Percentiles rank a stretch among this genome's conserved stretches.
Evolutionary conservation across 2,113 vertebrate species (phyloP).

Genomic region (Hippocampus barbouri): DNA sequence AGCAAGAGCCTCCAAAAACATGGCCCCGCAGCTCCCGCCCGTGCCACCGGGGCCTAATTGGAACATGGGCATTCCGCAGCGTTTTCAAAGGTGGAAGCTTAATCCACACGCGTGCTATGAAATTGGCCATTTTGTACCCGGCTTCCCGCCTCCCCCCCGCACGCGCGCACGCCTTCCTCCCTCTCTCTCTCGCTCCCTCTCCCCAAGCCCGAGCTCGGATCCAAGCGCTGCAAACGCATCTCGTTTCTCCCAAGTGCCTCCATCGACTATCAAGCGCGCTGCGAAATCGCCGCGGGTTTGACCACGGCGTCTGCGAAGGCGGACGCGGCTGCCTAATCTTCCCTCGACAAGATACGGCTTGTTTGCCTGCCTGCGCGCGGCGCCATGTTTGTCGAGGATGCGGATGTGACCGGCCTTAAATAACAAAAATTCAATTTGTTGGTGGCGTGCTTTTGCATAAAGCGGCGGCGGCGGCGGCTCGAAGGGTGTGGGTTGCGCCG

Average conservation of each 20-base stretch:
- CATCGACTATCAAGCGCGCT: slow-evolving; percentile 38
- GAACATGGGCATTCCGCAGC: slow-evolving; percentile 68
- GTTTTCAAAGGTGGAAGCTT: slow-evolving; percentile 68
- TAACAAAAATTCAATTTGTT: slow-evolving; percentile 57
- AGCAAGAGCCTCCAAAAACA: slow-evolving; percentile 62
- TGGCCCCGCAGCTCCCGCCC: slow-evolving; percentile 58
- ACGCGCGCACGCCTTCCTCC: slow-evolving; percentile 24
- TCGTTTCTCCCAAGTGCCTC: slow-evolving; percentile 44
- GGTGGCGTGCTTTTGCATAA: slow-evolving; percentile 40
- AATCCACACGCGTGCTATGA: slow-evolving; percentile 79
- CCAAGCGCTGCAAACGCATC: slow-evolving; percentile 33
- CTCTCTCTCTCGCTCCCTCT: slow-evolving; percentile 17
- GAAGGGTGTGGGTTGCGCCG: slow-evolving; percentile 61
- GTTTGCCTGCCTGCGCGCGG: slow-evolving; percentile 29
- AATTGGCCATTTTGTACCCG: slow-evolving; percentile 75
- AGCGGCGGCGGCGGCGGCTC: slow-evolving; percentile 38
- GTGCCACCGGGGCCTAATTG: slow-evolving; percentile 63
- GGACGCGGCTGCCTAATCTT: slow-evolving; percentile 72
- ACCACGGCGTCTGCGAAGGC: slow-evolving; percentile 68
- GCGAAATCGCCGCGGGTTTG: slow-evolving; percentile 68
- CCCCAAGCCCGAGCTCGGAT: slow-evolving; percentile 40
- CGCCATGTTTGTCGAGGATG: slow-evolving; percentile 41
- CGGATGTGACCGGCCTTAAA: slow-evolving; percentile 48
- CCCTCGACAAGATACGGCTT: slow-evolving; percentile 68
- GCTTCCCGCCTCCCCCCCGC: slow-evolving; percentile 24